phyloP scores from a whole-genome alignment of 2,113 vertebrate genomes.

The Misgurnus mizolepis region DNA sequence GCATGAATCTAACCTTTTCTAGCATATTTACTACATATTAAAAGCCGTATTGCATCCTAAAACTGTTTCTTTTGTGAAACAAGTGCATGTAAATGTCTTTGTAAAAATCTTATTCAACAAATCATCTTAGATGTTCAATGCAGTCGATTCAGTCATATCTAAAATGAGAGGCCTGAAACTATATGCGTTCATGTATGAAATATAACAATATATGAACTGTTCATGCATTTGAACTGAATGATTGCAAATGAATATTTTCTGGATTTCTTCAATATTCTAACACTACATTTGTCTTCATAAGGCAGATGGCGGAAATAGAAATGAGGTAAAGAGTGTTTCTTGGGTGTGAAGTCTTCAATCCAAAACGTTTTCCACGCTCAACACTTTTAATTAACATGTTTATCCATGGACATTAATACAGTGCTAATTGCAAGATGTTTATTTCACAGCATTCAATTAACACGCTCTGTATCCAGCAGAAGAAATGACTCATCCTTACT shows the following conservation, averaged over 20 bases:
- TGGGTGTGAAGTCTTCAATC: slow-evolving; percentile 28
- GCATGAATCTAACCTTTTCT: too few species aligned
- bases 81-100: not conserved
- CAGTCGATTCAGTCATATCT: not conserved
- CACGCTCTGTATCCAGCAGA: slow-evolving; percentile 58
- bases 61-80: not conserved
- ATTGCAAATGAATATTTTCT: not conserved
- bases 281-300: not conserved
- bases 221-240: not conserved
- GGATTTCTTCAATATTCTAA: not conserved
- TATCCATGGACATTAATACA: slow-evolving; percentile 53
- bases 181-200: slow-evolving; percentile 18
- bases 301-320: not conserved
- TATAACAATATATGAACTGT: slow-evolving; percentile 9
- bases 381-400: slow-evolving; percentile 35
- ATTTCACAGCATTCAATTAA: slow-evolving; percentile 62
- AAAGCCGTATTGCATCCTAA: not conserved
- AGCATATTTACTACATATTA: not conserved
- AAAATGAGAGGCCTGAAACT: not conserved
- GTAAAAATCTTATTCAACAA: not conserved
- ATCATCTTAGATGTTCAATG: not conserved
- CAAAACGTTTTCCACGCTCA: slow-evolving; percentile 17
- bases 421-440: slow-evolving; percentile 63
- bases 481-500: slow-evolving; percentile 53
- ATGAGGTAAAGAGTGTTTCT: not conserved